These are phyloP conservation scores for Bos taurus DNA, from an alignment of 2,113 vertebrate species.

Conservation along the genomic window DNA sequence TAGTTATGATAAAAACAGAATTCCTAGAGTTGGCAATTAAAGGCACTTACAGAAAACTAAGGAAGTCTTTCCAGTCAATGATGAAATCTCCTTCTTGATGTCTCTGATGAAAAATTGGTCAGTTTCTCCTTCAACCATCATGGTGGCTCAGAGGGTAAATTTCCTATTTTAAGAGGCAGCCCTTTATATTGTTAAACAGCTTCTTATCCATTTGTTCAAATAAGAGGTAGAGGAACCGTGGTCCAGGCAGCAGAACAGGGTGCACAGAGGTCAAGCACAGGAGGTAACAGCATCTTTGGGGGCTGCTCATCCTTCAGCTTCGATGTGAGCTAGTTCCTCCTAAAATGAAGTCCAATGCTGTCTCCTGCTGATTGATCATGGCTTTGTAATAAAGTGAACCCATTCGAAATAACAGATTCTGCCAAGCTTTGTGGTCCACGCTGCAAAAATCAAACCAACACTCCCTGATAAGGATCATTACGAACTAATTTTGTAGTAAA, in stretches of 20 bases:
- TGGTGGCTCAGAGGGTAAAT: background rate
- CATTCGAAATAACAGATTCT: slow-evolving; percentile 26
- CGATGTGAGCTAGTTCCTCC: background rate
- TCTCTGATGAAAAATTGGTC: background rate
- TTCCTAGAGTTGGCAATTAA: background rate
- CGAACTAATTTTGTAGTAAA: slow-evolving; percentile 55
- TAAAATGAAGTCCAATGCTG: background rate
- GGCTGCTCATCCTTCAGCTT: background rate
- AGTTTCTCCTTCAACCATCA: background rate
- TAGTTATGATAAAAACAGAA: background rate
- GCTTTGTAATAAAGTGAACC: background rate
- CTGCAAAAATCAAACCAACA: slow-evolving; percentile 29
- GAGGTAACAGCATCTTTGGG: background rate
- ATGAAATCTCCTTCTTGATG: background rate
- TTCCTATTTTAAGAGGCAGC: background rate
- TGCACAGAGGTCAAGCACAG: background rate
- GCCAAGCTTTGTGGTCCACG: background rate
- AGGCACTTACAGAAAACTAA: background rate
- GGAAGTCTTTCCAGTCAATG: background rate
- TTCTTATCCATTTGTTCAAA: slow-evolving; percentile 12
- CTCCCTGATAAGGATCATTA: slow-evolving; percentile 19
- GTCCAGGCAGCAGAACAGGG: background rate
- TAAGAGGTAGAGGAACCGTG: background rate
- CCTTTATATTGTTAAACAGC: background rate
- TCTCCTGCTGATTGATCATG: background rate